Evolutionary conservation across 2,888 invertebrate species (phyloP).

Genomic region (Ypsolopha sequella): DNA sequence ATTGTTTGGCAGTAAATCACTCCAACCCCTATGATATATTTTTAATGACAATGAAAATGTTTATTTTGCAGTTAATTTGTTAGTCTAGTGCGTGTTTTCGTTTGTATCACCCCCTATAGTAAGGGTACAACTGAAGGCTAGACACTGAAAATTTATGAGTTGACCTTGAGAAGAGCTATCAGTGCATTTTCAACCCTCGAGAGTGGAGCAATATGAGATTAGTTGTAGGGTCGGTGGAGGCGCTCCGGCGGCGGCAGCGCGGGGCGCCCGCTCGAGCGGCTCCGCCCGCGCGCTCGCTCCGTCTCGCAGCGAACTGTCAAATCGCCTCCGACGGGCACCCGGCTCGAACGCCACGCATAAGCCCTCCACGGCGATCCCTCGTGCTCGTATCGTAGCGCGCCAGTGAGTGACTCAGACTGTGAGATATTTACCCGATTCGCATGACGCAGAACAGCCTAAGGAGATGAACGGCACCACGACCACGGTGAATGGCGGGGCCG

Average conservation of each 20-base stretch:
- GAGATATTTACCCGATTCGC: conserved; percentile 24
- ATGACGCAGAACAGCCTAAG: conserved; percentile 47
- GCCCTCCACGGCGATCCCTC: conserved; percentile 34
- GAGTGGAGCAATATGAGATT: conserved; percentile 2
- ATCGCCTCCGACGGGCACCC: conserved; percentile 65
- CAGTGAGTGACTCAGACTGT: conserved; percentile 55
- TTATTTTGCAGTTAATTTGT: too few relatives aligned
- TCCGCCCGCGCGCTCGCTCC: conserved; percentile 57
- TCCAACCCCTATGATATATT: too few relatives aligned
- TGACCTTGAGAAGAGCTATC: conserved; percentile 54
- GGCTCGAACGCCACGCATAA: conserved; percentile 49
- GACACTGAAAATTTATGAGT: conserved; percentile 8
- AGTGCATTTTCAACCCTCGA: conserved; percentile 63
- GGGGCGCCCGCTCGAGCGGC: conserved; percentile 15
- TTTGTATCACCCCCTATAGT: too few relatives aligned
- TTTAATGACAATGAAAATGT: too few relatives aligned
- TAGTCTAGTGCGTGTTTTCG: too few relatives aligned
- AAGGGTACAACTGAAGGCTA: too few relatives aligned
- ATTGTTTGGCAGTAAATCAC: too few relatives aligned
- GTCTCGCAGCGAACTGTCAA: conserved; percentile 60
- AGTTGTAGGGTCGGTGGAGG: conserved; percentile 24
- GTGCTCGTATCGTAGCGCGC: conserved; percentile 42
- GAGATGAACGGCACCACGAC: conserved; percentile 70
- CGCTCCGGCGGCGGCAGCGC: conserved; percentile 26
- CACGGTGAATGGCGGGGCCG: conserved; percentile 62